Base-by-base conservation (phyloP, 1,140 invertebrate genomes). In the Antheraea pernyi region DNA sequence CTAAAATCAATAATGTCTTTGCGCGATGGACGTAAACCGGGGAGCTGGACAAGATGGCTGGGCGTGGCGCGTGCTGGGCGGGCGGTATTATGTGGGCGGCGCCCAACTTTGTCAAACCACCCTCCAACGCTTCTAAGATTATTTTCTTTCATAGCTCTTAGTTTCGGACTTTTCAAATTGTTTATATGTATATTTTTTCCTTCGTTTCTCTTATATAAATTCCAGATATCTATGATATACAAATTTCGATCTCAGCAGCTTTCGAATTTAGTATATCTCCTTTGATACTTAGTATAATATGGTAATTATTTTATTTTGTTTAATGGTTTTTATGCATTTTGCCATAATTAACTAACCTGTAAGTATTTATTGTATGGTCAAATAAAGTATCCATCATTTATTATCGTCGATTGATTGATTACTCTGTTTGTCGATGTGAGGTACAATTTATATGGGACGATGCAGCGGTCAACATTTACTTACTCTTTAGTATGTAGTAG, bases 31-130 rank as follows among this genome's bases (percentile, higher is more conserved):
- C 39, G 48, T 46, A 68, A 68, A 65, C 67, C 13, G 46, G 46
- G 46, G 5, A 53, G 64, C 60, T 62, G 59, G 67, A 59, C 62
- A 65, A 65, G 66, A 65, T 68, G 68, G 68, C 30, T 68, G 77
- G 77, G 77, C 75, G 77, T 74, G 75, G 64, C 71, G 19, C 8
- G 37, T 19, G n/a, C 18, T 46, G 68, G 72, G 72, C 65, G 68
- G 65, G 65, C 64, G 39, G 60, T 11, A n/a, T 11, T 6, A 53
- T 13, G 46, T 53, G 16, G 46, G 46, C 46, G 65, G 60, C 61
- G 19, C 42, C 46, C 60, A 68, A 73, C 71, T 72, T 48, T 79
- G 75, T 79, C 77, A 79, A 75, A 70, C 61, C 60, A 46, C 46
- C 19, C 36, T 59, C n/a, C 9, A 39, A 53, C 46, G 68, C n/a